A percentile compares a stretch with the other conserved stretches of the same genome.
phyloP scores from a whole-genome alignment of 1,140 invertebrate genomes.

The Calycopis cecrops region DNA sequence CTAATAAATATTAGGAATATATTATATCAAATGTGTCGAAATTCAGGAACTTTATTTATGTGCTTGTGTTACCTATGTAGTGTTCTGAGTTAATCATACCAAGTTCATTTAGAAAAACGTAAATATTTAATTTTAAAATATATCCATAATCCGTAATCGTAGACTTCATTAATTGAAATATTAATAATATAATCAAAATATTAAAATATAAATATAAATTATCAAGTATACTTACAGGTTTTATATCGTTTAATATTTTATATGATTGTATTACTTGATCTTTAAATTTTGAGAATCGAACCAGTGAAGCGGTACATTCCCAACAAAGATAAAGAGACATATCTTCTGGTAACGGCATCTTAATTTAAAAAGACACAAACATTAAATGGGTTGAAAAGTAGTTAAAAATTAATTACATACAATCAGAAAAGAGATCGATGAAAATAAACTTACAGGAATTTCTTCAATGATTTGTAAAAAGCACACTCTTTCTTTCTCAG shows the following conservation, averaged over 20 bases:
- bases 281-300: conserved; percentile 40
- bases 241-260: conserved; percentile 24
- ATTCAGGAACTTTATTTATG: too few species aligned
- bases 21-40: too few species aligned
- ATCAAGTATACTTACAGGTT: conserved; percentile 24
- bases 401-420: neutral
- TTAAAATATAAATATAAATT: neutral
- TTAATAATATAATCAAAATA: too few species aligned
- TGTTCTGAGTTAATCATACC: too few species aligned
- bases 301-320: conserved; percentile 39
- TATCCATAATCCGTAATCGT: too few species aligned
- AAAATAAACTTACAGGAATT: conserved; percentile 29
- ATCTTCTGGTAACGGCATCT: neutral
- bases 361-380: neutral
- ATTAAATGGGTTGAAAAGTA: neutral
- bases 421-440: neutral
- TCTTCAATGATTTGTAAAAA: conserved; percentile 44
- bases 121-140: too few species aligned
- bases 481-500: conserved; percentile 33
- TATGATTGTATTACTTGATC: conserved; percentile 28
- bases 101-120: too few species aligned
- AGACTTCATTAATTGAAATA: too few species aligned
- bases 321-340: conserved; percentile 33
- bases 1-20: too few species aligned
- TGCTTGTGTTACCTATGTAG: too few species aligned